phyloP scores from a whole-genome alignment of 2,888 invertebrate genomes.

The Protula sp. region DNA sequence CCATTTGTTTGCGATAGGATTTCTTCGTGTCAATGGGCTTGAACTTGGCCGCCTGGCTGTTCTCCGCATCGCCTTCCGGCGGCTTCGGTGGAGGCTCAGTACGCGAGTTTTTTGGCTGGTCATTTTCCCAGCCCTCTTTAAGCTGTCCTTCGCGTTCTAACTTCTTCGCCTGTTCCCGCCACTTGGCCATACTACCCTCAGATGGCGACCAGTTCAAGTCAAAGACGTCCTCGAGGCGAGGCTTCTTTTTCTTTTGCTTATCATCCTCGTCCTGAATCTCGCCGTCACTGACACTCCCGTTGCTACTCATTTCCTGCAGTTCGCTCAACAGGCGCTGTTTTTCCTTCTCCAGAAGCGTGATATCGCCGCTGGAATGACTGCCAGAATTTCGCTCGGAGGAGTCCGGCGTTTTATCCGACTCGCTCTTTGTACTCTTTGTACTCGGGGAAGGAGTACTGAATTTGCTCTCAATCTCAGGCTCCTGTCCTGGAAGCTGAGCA shows the following conservation, averaged over 20 bases:
- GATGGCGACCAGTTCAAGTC: constrained; percentile 8
- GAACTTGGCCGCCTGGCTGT: not conserved
- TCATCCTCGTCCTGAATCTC: constrained; percentile 13
- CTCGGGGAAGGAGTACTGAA: not conserved
- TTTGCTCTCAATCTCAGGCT: not conserved
- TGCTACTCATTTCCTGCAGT: constrained; percentile 44
- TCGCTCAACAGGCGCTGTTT: constrained; percentile 46
- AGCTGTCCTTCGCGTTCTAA: not conserved
- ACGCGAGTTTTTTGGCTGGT: not conserved
- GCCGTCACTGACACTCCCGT: constrained; percentile 24
- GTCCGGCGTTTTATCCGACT: constrained; percentile 3
- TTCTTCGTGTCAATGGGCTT: constrained; percentile 30
- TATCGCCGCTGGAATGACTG: constrained; percentile 9
- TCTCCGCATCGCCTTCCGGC: not conserved
- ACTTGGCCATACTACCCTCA: not conserved
- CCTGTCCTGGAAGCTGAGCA: not conserved
- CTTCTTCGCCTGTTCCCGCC: constrained; percentile 1
- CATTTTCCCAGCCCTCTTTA: not conserved
- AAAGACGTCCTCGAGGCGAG: constrained; percentile 27
- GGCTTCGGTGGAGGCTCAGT: not conserved
- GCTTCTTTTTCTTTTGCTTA: constrained; percentile 25
- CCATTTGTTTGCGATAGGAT: constrained; percentile 44
- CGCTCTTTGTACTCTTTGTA: not conserved
- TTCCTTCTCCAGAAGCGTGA: constrained; percentile 33
- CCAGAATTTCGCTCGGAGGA: not conserved